These are phyloP conservation scores for Pseudobourletiella spinata DNA, from an alignment of 1,140 invertebrate species.

Conservation along the genomic window DNA sequence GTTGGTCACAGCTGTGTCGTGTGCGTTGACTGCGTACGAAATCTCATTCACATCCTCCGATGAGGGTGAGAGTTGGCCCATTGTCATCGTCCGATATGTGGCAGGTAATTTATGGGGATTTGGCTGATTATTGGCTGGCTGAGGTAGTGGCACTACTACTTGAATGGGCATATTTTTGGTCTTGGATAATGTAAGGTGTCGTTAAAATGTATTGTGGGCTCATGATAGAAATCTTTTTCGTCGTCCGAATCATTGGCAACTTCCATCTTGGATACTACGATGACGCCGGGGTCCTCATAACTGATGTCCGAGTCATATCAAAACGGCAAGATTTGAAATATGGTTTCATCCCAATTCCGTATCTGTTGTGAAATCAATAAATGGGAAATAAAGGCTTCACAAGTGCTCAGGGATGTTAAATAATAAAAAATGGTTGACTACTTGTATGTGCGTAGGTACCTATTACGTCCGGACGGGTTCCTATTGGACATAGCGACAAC, in stretches of 20 bases:
- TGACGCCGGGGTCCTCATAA: slow-evolving; percentile 12
- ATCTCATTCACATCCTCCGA: slow-evolving; percentile 14
- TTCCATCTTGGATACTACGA: slow-evolving; percentile 29
- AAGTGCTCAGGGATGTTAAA: too few relatives aligned
- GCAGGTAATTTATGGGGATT: background rate
- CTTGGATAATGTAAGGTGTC: too few relatives aligned
- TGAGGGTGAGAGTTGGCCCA: background rate
- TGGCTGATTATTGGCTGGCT: too few relatives aligned
- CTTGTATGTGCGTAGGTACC: too few relatives aligned
- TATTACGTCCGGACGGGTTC: slow-evolving; percentile 20
- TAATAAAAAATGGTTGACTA: too few relatives aligned
- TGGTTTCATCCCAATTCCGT: too few relatives aligned
- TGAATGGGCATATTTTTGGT: too few relatives aligned
- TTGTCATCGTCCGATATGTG: background rate
- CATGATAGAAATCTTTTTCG: slow-evolving; percentile 28
- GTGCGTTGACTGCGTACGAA: slow-evolving; percentile 23
- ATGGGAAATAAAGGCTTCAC: background rate
- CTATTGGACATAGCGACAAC: slow-evolving; percentile 23
- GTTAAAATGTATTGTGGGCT: too few relatives aligned
- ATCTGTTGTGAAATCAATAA: background rate
- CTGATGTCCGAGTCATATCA: slow-evolving; percentile 1
- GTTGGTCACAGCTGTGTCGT: slow-evolving; percentile 22
- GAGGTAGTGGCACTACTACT: too few relatives aligned
- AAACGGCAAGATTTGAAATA: slow-evolving; percentile 14
- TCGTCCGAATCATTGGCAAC: slow-evolving; percentile 27